Evolutionary conservation across 2,113 vertebrate species (phyloP).

Genomic region (Petrocephalus microphthalmus): DNA sequence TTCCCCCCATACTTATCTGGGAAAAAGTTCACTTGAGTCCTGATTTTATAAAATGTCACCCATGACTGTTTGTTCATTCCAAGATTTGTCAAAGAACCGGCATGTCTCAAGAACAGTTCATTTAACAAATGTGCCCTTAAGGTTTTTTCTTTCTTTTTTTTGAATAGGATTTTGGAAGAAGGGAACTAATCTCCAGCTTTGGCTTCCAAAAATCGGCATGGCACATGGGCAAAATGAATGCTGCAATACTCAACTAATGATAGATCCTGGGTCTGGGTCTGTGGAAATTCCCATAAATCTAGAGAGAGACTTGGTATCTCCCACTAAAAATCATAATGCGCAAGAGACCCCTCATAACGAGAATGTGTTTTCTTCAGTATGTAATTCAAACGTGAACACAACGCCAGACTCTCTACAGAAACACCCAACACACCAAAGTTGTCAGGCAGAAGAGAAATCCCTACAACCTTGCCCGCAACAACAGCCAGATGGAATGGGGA

Average conservation of each 20-base stretch:
- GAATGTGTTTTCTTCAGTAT: conserved; percentile 34
- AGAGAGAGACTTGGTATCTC: conserved; percentile 40
- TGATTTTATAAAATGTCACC: background rate
- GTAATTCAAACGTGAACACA: conserved; percentile 38
- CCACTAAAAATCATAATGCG: conserved; percentile 44
- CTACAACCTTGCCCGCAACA: conserved; percentile 17
- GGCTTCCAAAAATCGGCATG: conserved; percentile 42
- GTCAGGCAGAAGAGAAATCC: conserved; percentile 34
- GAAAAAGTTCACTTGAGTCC: background rate
- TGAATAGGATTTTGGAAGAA: conserved; percentile 26
- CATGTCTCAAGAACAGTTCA: background rate
- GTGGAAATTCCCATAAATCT: conserved; percentile 40
- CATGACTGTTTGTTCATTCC: no score
- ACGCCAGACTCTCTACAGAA: conserved; percentile 47
- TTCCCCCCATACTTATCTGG: no score
- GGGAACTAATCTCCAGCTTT: conserved; percentile 16
- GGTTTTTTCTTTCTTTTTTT: background rate
- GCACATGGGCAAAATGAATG: conserved; percentile 53
- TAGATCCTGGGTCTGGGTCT: conserved; percentile 38
- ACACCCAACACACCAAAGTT: conserved; percentile 38
- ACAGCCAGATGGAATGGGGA: conserved; percentile 17
- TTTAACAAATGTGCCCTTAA: background rate
- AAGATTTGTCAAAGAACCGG: background rate
- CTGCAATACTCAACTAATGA: conserved; percentile 36
- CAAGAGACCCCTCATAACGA: conserved; percentile 39